Evolutionary conservation across 2,888 invertebrate genomes (phyloP).

Genomic region (Caenorhabditis sinica): DNA sequence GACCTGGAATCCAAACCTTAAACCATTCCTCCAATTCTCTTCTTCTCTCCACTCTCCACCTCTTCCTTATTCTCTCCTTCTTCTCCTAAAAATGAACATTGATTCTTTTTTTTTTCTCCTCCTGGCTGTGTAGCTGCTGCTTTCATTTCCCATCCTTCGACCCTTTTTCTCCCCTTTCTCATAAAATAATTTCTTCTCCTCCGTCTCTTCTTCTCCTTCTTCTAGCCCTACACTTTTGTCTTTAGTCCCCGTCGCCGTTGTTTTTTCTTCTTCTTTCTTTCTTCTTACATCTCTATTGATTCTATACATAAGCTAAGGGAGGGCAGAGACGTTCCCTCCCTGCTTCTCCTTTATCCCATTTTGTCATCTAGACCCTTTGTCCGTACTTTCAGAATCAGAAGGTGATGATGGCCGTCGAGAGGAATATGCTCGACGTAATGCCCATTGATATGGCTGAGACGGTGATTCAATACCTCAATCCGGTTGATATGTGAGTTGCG

Average conservation of each 20-base stretch:
- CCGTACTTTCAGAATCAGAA: too few species aligned
- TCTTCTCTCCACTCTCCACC: too few species aligned
- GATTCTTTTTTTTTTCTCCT: too few species aligned
- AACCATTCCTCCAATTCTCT: too few species aligned
- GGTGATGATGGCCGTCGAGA: too few species aligned
- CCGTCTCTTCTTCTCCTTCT: too few species aligned
- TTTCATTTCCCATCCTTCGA: too few species aligned
- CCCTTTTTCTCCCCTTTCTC: conserved; percentile 2
- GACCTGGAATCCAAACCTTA: too few species aligned
- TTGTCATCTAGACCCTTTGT: background rate
- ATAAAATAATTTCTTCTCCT: background rate
- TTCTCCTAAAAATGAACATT: too few species aligned
- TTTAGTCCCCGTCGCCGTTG: background rate
- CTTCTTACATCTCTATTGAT: conserved; percentile 11
- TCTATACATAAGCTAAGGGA: background rate
- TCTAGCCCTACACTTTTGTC: background rate
- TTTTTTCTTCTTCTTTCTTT: background rate
- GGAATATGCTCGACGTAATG: too few species aligned
- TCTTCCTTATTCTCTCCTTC: too few species aligned
- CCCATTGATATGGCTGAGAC: conserved; percentile 1
- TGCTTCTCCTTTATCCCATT: background rate
- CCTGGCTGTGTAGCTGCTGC: too few species aligned
- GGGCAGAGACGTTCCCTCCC: background rate
- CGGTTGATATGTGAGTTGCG: conserved; percentile 30
- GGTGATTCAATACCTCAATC: conserved; percentile 1